Conservation (phyloP, 2,888 invertebrate species). For the Phytoseiulus persimilis region DNA sequence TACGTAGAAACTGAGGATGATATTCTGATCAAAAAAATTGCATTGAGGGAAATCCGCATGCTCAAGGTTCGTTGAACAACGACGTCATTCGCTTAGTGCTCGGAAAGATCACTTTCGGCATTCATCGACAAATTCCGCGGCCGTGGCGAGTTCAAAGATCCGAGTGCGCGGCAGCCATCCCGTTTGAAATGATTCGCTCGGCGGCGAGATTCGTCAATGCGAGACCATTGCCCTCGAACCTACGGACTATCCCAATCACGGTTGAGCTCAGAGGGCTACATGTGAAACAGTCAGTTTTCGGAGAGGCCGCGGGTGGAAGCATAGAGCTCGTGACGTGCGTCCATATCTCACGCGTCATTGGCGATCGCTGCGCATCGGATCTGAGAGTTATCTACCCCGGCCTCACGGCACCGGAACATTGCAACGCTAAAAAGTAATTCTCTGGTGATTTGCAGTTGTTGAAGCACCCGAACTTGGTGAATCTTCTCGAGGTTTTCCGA, state of each 20-base stretch:
- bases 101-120: too few relatives aligned
- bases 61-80: constrained; percentile 64
- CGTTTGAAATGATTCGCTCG: background rate
- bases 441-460: constrained; percentile 65
- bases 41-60: constrained; percentile 83
- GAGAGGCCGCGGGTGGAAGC: too few relatives aligned
- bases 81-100: background rate
- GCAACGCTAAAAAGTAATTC: background rate
- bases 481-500: constrained; percentile 92
- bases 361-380: background rate
- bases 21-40: constrained; percentile 89
- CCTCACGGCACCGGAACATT: background rate
- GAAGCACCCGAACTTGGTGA: constrained; percentile 94
- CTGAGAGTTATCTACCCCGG: background rate
- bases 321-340: too few relatives aligned
- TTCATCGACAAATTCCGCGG: too few relatives aligned
- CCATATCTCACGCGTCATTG: too few relatives aligned
- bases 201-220: background rate
- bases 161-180: background rate
- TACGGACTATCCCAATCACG: too few relatives aligned
- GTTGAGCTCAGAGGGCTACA: too few relatives aligned
- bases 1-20: constrained; percentile 95
- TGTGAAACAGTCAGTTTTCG: too few relatives aligned
- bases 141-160: background rate
- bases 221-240: background rate